A percentile compares a stretch with the other conserved stretches of the same genome.
phyloP scores from a whole-genome alignment of 1,140 invertebrate genomes.

The Periplaneta americana region DNA sequence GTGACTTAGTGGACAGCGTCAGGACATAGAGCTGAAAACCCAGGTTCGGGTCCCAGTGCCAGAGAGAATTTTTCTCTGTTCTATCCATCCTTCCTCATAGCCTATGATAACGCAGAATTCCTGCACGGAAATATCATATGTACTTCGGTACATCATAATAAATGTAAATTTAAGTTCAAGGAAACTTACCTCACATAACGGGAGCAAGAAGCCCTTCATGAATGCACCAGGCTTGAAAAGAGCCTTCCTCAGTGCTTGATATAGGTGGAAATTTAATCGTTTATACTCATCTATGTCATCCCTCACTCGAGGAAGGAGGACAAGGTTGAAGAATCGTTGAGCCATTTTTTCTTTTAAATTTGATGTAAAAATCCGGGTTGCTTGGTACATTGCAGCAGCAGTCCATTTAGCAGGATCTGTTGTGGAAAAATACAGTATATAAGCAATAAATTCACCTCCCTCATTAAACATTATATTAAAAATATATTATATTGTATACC shows the following conservation, averaged over 20 bases:
- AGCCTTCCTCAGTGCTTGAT: constrained; percentile 86
- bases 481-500: not conserved
- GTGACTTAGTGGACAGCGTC: too few species aligned
- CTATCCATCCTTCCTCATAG: too few species aligned
- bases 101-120: too few species aligned
- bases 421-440: constrained; percentile 13
- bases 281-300: constrained; percentile 96
- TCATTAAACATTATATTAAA: not conserved
- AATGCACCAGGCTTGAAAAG: constrained; percentile 98
- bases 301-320: constrained; percentile 85
- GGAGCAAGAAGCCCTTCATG: constrained; percentile 94
- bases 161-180: not conserved
- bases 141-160: too few species aligned
- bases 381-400: constrained; percentile 94
- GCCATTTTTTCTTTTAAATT: constrained; percentile 96
- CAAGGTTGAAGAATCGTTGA: constrained; percentile 92
- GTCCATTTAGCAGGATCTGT: constrained; percentile 72
- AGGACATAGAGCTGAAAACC: too few species aligned
- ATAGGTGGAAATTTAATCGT: constrained; percentile 94
- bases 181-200: constrained; percentile 70
- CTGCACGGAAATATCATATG: too few species aligned
- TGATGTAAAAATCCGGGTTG: constrained; percentile 91
- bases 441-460: not conserved
- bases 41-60: too few species aligned
- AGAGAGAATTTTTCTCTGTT: too few species aligned